These are phyloP conservation scores for Galerucella pusilla DNA, from an alignment of 2,888 invertebrate species.

Conservation along the genomic window DNA sequence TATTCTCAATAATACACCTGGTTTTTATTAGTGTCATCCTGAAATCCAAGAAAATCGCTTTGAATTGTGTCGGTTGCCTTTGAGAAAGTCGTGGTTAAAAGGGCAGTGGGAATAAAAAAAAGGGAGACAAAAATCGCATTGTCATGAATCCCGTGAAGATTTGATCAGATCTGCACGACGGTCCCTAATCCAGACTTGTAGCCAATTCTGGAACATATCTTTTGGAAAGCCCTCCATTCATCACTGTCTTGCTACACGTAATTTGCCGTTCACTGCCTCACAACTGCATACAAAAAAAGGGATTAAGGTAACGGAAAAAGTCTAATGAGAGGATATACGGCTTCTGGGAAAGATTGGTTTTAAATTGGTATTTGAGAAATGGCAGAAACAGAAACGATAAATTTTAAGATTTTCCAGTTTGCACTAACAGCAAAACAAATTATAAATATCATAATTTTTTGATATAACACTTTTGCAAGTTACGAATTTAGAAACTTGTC, in stretches of 20 bases:
- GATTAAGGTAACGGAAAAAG: constrained; percentile 29
- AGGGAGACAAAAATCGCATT: constrained; percentile 44
- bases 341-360: neutral
- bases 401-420: too few relatives aligned
- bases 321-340: constrained; percentile 1
- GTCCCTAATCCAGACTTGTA: constrained; percentile 57
- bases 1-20: too few relatives aligned
- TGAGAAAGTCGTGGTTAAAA: constrained; percentile 46
- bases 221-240: constrained; percentile 59
- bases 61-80: neutral
- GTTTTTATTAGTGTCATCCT: too few relatives aligned
- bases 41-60: neutral
- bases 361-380: neutral
- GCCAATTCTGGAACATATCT: constrained; percentile 61
- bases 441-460: too few relatives aligned
- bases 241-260: constrained; percentile 52
- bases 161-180: constrained; percentile 48
- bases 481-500: too few relatives aligned
- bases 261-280: constrained; percentile 40
- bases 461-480: too few relatives aligned
- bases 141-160: constrained; percentile 52
- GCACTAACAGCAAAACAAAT: neutral
- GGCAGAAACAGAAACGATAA: neutral
- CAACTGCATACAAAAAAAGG: constrained; percentile 39
- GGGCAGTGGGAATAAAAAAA: constrained; percentile 35